phyloP scores from a whole-genome alignment of 2,888 invertebrate species.

The Drosophila pseudotakahashii region DNA sequence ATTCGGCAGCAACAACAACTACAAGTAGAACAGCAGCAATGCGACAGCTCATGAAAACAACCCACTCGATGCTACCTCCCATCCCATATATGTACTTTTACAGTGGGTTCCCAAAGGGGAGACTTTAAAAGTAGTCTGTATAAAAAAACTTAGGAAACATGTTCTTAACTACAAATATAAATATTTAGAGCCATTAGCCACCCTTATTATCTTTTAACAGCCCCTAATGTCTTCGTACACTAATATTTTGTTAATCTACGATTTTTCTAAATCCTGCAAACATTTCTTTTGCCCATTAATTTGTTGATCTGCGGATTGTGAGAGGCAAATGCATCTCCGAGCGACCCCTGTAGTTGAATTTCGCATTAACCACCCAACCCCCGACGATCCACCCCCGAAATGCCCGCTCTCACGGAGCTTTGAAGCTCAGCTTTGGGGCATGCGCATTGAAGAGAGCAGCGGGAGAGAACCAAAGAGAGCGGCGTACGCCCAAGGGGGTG shows the following conservation, averaged over 20 bases:
- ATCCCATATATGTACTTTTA: background rate
- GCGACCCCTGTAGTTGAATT: constrained; percentile 19
- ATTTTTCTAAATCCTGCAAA: background rate
- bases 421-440: constrained; percentile 48
- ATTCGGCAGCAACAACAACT: constrained; percentile 51
- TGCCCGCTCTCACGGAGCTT: constrained; percentile 22
- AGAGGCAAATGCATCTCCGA: background rate
- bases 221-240: background rate
- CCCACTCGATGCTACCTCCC: constrained; percentile 37
- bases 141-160: no score
- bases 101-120: background rate
- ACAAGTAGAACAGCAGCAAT: constrained; percentile 37
- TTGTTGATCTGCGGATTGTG: background rate
- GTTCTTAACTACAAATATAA: background rate
- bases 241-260: background rate
- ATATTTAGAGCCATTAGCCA: background rate
- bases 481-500: constrained; percentile 33
- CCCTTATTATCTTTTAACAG: background rate
- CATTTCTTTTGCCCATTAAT: background rate
- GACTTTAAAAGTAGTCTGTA: background rate
- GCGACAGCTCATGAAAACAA: constrained; percentile 39
- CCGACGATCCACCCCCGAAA: constrained; percentile 10
- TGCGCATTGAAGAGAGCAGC: constrained; percentile 44
- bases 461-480: background rate
- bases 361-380: constrained; percentile 28